Base-by-base conservation (phyloP, 2,797 vertebrate genomes). In the Pygocentrus nattereri region DNA sequence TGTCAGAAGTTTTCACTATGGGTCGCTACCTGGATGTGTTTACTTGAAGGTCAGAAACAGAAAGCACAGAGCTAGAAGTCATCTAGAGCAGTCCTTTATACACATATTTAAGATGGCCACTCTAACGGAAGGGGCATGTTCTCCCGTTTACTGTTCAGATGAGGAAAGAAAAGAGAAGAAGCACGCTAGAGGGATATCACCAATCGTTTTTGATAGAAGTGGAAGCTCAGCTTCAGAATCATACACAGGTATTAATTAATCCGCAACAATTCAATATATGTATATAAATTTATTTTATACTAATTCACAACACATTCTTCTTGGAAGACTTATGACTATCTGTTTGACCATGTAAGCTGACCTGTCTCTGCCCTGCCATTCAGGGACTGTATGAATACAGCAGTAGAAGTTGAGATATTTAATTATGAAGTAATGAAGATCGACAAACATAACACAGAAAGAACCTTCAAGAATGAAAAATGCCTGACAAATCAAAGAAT, bases 141-240 rank as follows among this genome's bases (percentile, higher is more conserved):
- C 85, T 89, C 88, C 87, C 79, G 34, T 89, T 86, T 84, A 88
- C 86, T 89, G 84, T 83, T 93, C 89, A 96, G 96, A 96, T 79
- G 93, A 96, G 91, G 95, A 96, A 93, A 95, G 96, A 91, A 96
- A 95, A 85, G 95, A 95, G 91, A 95, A 95, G 88, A 96, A 95
- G 90, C 94, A 93, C 92, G 93, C 95, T 90, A 95, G 96, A 94
- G 95, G 95, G 88, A 96, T 96, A 90, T 96, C 96, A 90, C 96
- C 96, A 10, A 95, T 96, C 92, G 94, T 96, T 91, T 96, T 96
- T 95, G 95, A 96, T 94, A 95, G 95, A 94, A 96, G 96, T 90
- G 96, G 95, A 92, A 96, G 96, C 89, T 96, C 96, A 94, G 96
- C 96, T 79, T 97, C 96, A 88, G 96, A 96, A 87, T 97, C 95